Evolutionary conservation across 2,888 invertebrate species (phyloP).

Genomic region (Oligia strigilis): DNA sequence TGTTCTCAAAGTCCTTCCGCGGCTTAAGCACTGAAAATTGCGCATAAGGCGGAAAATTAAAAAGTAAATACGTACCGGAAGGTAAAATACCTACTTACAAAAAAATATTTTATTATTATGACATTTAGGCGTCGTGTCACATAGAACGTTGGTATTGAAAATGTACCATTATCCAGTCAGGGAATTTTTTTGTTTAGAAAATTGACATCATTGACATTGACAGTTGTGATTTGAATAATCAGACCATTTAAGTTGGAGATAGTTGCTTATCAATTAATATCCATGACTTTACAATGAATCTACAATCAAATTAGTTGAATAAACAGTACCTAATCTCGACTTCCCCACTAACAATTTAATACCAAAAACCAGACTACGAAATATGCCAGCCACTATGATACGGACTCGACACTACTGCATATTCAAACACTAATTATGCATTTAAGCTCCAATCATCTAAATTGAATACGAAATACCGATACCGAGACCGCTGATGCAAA

Average conservation of each 20-base stretch:
- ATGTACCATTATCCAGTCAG: neutral
- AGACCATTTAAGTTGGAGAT: neutral
- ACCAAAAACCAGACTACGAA: neutral
- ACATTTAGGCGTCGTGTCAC: neutral
- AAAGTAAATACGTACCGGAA: conserved; percentile 43
- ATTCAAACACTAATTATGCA: conserved; percentile 48
- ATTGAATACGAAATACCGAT: conserved; percentile 56
- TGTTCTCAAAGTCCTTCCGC: conserved; percentile 44
- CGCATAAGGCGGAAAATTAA: conserved; percentile 38
- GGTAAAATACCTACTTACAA: conserved; percentile 2
- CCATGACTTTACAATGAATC: neutral
- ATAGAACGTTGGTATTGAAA: neutral
- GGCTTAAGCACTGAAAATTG: conserved; percentile 51
- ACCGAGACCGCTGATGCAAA: conserved; percentile 46
- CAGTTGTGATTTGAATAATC: neutral
- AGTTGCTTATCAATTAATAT: neutral
- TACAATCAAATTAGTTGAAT: neutral
- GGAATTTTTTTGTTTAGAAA: too few relatives aligned
- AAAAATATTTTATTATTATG: neutral
- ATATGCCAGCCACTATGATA: conserved; percentile 15
- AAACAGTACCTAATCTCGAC: neutral
- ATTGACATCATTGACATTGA: too few relatives aligned
- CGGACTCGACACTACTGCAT: conserved; percentile 41
- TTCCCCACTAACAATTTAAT: neutral
- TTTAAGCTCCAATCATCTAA: conserved; percentile 42